Percentiles rank a stretch among this genome's conserved stretches.
These are phyloP conservation scores for Tetrax tetrax DNA, from an alignment of 2,113 vertebrate species.

Conservation along the genomic window DNA sequence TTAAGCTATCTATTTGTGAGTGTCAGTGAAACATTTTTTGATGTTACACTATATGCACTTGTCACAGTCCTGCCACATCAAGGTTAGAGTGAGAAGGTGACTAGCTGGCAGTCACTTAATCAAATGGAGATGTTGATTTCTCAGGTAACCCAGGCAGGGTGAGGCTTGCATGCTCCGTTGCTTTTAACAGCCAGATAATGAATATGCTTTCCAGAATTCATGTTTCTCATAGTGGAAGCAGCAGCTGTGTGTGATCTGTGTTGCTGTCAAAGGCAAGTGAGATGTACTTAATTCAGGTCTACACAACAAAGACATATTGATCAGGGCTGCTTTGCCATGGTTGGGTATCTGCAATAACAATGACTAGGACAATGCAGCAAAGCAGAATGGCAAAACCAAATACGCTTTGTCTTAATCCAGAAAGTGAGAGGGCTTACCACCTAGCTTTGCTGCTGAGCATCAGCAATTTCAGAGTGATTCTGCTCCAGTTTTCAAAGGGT, in stretches of 20 bases:
- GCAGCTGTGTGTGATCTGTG: slow-evolving; percentile 66
- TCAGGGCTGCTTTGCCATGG: not conserved
- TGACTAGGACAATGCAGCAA: not conserved
- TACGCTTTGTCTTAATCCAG: not conserved
- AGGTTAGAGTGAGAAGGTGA: slow-evolving; percentile 52
- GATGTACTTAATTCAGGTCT: slow-evolving; percentile 55
- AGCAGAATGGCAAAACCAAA: not conserved
- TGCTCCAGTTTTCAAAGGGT: not conserved
- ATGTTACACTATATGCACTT: not conserved
- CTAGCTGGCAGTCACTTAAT: slow-evolving; percentile 46
- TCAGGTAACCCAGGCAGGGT: slow-evolving; percentile 25
- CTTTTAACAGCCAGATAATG: slow-evolving; percentile 64
- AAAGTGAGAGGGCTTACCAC: not conserved
- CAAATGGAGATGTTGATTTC: slow-evolving; percentile 24
- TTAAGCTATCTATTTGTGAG: slow-evolving; percentile 40
- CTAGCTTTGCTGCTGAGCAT: not conserved
- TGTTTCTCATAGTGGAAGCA: slow-evolving; percentile 12
- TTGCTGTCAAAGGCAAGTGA: slow-evolving; percentile 55
- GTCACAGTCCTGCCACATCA: slow-evolving; percentile 32
- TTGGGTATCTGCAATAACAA: not conserved
- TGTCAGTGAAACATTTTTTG: not conserved
- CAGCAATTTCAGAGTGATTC: not conserved
- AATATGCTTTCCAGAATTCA: slow-evolving; percentile 56
- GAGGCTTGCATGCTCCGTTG: not conserved
- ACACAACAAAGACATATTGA: slow-evolving; percentile 9